A percentile compares a stretch with the other conserved stretches of the same genome.
These are phyloP conservation scores for Sicus ferrugineus DNA, from an alignment of 2,888 invertebrate genomes.

Conservation along the genomic window DNA sequence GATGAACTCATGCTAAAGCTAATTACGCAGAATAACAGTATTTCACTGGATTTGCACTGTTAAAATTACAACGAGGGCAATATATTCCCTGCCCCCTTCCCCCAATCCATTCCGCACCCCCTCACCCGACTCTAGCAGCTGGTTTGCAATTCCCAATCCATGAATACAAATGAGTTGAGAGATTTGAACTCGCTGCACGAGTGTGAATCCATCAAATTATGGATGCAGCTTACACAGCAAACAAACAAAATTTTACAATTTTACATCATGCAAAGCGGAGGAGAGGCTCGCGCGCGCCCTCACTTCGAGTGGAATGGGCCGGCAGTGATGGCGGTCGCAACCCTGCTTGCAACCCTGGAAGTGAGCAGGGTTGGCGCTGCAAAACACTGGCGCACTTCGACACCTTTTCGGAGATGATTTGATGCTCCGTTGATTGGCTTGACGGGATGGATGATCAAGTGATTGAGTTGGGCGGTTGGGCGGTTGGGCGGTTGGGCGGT, in stretches of 20 bases:
- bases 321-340: slow-evolving; percentile 5
- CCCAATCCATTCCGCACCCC: not conserved
- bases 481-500: slow-evolving; percentile 1
- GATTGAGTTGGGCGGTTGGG: no score
- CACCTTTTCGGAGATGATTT: slow-evolving; percentile 29
- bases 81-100: not conserved
- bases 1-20: no score
- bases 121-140: slow-evolving; percentile 3
- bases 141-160: slow-evolving; percentile 30
- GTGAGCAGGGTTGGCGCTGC: no score
- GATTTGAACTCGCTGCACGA: not conserved
- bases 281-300: not conserved
- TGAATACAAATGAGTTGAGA: slow-evolving; percentile 31
- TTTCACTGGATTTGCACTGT: no score
- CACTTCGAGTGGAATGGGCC: slow-evolving; percentile 1
- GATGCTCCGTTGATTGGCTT: slow-evolving; percentile 33
- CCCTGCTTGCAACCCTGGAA: no score
- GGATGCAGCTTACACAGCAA: slow-evolving; percentile 31
- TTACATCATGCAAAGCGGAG: slow-evolving; percentile 15
- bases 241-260: slow-evolving; percentile 28
- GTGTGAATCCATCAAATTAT: slow-evolving; percentile 34
- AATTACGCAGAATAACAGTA: no score
- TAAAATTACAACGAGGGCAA: no score
- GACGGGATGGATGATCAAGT: slow-evolving; percentile 11
- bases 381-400: slow-evolving; percentile 30